Conservation (phyloP, 2,113 vertebrate species). For the Phyllopteryx taeniolatus region DNA sequence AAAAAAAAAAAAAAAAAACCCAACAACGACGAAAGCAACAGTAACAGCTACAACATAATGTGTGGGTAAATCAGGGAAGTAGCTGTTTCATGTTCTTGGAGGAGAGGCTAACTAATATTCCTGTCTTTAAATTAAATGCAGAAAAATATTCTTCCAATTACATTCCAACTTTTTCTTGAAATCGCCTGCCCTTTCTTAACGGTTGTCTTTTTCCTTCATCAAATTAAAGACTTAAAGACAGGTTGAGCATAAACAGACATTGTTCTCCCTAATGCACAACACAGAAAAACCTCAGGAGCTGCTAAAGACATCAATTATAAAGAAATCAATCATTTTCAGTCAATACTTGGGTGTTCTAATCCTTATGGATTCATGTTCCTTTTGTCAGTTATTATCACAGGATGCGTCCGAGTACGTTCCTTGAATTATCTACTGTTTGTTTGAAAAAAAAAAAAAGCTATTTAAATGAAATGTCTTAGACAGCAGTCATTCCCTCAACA, state of each 20-base stretch:
- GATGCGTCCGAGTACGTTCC: neutral
- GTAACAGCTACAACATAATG: neutral
- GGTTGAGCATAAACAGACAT: neutral
- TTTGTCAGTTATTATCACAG: neutral
- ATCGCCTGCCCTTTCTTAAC: neutral
- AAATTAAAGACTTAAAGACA: neutral
- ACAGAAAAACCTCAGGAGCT: neutral
- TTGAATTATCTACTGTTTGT: neutral
- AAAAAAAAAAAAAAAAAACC: too few species aligned
- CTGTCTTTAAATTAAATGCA: neutral
- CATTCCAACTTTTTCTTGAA: neutral
- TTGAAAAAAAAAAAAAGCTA: neutral
- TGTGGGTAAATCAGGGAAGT: neutral
- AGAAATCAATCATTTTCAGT: neutral
- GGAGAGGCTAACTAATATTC: neutral
- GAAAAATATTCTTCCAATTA: neutral
- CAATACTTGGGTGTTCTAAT: neutral
- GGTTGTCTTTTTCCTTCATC: neutral
- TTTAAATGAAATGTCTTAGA: neutral
- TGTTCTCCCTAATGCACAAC: neutral
- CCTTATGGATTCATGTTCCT: neutral
- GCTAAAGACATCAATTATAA: neutral
- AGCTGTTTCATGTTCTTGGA: neutral
- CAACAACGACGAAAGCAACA: neutral
- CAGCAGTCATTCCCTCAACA: neutral